Base-by-base conservation (phyloP, 2,888 invertebrate species). In the Dryocosmus kuriphilus region DNA sequence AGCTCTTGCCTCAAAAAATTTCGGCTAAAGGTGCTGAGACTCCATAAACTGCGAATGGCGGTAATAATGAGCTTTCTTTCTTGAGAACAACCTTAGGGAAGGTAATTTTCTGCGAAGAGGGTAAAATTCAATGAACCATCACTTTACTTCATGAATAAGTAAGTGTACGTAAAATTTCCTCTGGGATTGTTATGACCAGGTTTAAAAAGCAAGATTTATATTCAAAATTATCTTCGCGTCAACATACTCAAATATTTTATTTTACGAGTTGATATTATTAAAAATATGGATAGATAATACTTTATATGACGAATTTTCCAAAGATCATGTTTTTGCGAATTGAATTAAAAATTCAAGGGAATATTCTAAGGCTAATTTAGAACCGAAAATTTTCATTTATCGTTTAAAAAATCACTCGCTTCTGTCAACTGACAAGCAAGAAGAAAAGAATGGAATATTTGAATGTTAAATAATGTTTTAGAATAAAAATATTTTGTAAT, bases 61-160 rank as follows among this genome's bases (percentile, higher is more conserved):
- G 32, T 32, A 62, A 62, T 62, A 62, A 62, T 62, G 62, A 62
- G 62, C 62, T 62, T 62, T 35, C 32, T 32, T 35, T 62, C 35
- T 62, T 30, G 35, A 9, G 3, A 62, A 35, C n/a, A 32, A 32
- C n/a, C 62, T 16, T n/a, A n/a, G 35, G 32, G 35, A 35, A 35
- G 32, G 62, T 62, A 35, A 30, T 62, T 62, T 62, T 35, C 62
- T 35, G 19, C 1, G n/a, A 35, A 62, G 30, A 62, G 27, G 16
- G 62, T 19, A 19, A 62, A 19, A 62, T 9, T 62, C 30, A 32
- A 62, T 62, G 35, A 62, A 62, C 62, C 32, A 62, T 2, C 9
- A 32, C n/a, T 62, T 35, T 19, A 62, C 22, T 22, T 22, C 55
- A 55, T 9, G 55, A 11, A 55, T 22, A 55, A 22, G 55, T 22